These are phyloP conservation scores for Oryctolagus cuniculus DNA, from an alignment of 2,113 vertebrate genomes.

Conservation along the genomic window mOryCun1.1 NC_091442.1:59003001-59003500, in stretches of 20 bases:
- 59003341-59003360: slow-evolving; percentile 67
- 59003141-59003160: not conserved
- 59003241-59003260: slow-evolving; percentile 8
- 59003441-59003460: not conserved
- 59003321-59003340: slow-evolving; percentile 74
- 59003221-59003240: not conserved
- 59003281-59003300: slow-evolving; percentile 42
- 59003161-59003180: not conserved
- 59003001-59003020: not conserved
- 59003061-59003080: not conserved
- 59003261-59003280: not conserved
- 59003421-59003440: slow-evolving; percentile 34
- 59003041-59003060: not conserved
- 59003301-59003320: slow-evolving; percentile 72
- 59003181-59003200: not conserved
- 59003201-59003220: slow-evolving; percentile 11
- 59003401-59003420: not conserved
- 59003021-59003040: slow-evolving; percentile 11
- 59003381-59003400: slow-evolving; percentile 53
- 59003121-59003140: not conserved
- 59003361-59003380: slow-evolving; percentile 70
- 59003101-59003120: not conserved
- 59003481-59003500: slow-evolving; percentile 37
- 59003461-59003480: slow-evolving; percentile 31
- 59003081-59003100: not conserved